phyloP scores from a whole-genome alignment of 1,140 invertebrate species.

The fruit fly (Drosophila melanogaster) region Release_6_plus_ISO1_MT NT_037436.4:9969501-9970000 shows the following conservation, averaged over 20 bases:
- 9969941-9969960: conserved; percentile 29
- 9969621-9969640: too few species aligned
- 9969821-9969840: conserved; percentile 1
- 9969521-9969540: too few species aligned
- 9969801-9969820: neutral
- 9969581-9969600: too few species aligned
- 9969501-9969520: too few species aligned
- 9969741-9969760: too few species aligned
- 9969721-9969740: too few species aligned
- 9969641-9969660: neutral
- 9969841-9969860: neutral
- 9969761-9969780: too few species aligned
- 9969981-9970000: conserved; percentile 87
- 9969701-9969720: neutral
- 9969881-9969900: conserved; percentile 8
- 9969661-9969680: neutral
- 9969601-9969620: too few species aligned
- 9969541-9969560: too few species aligned
- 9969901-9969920: conserved; percentile 26
- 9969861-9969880: conserved; percentile 30
- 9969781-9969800: too few species aligned
- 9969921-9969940: too few species aligned
- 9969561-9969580: too few species aligned
- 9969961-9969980: conserved; percentile 76
- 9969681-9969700: neutral